Evolutionary conservation across 2,797 vertebrate species (phyloP).

Genomic region (Apogon hyalosoma): DNA sequence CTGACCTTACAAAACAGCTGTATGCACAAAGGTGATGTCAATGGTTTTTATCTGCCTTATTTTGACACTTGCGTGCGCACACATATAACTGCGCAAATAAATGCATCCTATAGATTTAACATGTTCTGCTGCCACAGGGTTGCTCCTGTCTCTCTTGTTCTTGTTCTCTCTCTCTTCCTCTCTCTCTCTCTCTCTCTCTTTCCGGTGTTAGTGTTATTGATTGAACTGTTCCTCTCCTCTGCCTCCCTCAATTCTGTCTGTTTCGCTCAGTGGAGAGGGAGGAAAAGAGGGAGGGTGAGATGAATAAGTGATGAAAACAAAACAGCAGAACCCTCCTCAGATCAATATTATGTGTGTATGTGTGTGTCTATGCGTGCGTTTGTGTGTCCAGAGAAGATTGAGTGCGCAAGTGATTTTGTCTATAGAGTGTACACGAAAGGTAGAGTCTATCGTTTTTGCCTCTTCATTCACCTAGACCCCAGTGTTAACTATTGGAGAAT

Average conservation of each 20-base stretch:
- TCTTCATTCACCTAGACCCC: slow-evolving; percentile 74
- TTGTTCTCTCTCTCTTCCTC: slow-evolving; percentile 41
- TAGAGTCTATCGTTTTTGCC: slow-evolving; percentile 72
- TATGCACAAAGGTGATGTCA: slow-evolving; percentile 31
- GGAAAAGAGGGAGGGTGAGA: slow-evolving; percentile 75
- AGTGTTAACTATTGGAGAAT: slow-evolving; percentile 81
- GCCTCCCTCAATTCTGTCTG: slow-evolving; percentile 85
- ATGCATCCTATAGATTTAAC: slow-evolving; percentile 45
- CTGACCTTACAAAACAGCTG: slow-evolving; percentile 35
- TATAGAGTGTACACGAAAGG: slow-evolving; percentile 60
- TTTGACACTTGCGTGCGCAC: slow-evolving; percentile 39
- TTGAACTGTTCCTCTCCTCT: slow-evolving; percentile 86
- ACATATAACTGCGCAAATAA: slow-evolving; percentile 40
- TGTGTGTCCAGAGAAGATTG: slow-evolving; percentile 58
- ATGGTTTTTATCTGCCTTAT: slow-evolving; percentile 25
- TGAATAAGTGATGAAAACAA: slow-evolving; percentile 90
- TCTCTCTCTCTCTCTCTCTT: slow-evolving; percentile 50
- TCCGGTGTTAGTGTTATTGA: slow-evolving; percentile 86
- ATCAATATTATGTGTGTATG: slow-evolving; percentile 75
- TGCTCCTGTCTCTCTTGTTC: slow-evolving; percentile 28
- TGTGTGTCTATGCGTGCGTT: slow-evolving; percentile 26
- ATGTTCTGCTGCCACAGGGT: slow-evolving; percentile 40
- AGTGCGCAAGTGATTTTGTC: slow-evolving; percentile 62
- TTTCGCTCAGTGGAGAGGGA: slow-evolving; percentile 79
- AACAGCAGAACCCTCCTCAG: slow-evolving; percentile 81